These are phyloP conservation scores for Apis dorsata DNA, from an alignment of 1,140 invertebrate genomes.

Conservation along the genomic window DNA sequence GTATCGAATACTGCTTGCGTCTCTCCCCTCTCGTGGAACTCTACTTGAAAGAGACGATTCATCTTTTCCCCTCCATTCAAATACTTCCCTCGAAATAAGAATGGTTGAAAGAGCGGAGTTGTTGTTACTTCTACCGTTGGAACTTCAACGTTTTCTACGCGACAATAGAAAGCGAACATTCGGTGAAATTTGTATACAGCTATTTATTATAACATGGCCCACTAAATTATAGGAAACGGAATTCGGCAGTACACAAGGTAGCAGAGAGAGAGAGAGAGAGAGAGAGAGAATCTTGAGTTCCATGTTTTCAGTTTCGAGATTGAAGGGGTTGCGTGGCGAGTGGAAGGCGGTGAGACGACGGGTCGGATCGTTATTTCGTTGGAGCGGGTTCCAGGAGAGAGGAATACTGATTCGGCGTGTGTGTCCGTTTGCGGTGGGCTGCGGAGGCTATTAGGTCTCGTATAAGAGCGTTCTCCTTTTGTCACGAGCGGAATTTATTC, in stretches of 20 bases:
- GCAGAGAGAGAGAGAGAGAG: neutral
- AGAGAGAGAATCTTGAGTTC: constrained; percentile 41
- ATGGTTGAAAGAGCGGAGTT: too few relatives aligned
- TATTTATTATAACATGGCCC: constrained; percentile 27
- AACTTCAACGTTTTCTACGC: neutral
- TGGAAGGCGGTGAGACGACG: neutral
- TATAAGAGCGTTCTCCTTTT: constrained; percentile 65
- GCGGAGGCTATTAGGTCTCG: constrained; percentile 65
- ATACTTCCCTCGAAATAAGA: too few relatives aligned
- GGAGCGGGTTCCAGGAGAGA: constrained; percentile 54
- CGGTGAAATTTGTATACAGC: constrained; percentile 35
- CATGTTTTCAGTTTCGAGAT: constrained; percentile 34
- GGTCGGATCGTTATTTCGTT: constrained; percentile 59
- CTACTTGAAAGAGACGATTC: too few relatives aligned
- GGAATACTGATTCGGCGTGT: constrained; percentile 62
- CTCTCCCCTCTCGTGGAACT: too few relatives aligned
- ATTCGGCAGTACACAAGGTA: constrained; percentile 25
- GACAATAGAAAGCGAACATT: constrained; percentile 23
- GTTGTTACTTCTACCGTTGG: too few relatives aligned
- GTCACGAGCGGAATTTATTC: constrained; percentile 66
- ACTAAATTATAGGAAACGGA: constrained; percentile 46
- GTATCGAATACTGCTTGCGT: too few relatives aligned
- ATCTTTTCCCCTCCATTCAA: too few relatives aligned
- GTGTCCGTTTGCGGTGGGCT: constrained; percentile 55
- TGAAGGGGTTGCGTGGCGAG: constrained; percentile 23